A percentile compares a stretch with the other conserved stretches of the same genome.
These are phyloP conservation scores for Chromoteleia sp. DNA, from an alignment of 2,888 invertebrate genomes.

Conservation along the genomic window DNA sequence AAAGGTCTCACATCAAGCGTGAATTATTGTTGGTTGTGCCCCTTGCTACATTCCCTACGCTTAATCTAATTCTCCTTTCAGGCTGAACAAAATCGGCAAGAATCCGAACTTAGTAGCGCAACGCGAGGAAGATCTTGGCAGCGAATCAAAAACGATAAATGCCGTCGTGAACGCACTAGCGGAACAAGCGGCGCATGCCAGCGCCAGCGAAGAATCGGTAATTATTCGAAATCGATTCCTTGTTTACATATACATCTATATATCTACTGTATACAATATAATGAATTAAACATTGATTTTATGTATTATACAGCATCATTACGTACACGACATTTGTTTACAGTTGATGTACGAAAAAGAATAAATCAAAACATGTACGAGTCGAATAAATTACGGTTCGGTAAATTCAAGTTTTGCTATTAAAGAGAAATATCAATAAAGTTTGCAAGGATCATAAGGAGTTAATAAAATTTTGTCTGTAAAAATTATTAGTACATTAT, in stretches of 20 bases:
- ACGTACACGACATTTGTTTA: not conserved
- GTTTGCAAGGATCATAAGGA: no score
- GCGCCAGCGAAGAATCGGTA: slow-evolving; percentile 91
- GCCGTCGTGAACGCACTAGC: slow-evolving; percentile 97
- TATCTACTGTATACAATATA: not conserved
- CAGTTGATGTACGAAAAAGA: not conserved
- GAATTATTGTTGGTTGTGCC: slow-evolving; percentile 82
- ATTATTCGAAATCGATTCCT: slow-evolving; percentile 68
- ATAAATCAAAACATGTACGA: not conserved
- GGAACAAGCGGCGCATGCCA: slow-evolving; percentile 94
- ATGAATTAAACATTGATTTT: no score
- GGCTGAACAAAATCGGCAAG: slow-evolving; percentile 99
- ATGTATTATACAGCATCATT: not conserved
- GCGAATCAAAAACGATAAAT: slow-evolving; percentile 94
- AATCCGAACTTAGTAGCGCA: slow-evolving; percentile 96
- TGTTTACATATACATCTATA: not conserved
- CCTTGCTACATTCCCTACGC: slow-evolving; percentile 84
- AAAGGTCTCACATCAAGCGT: slow-evolving; percentile 76
- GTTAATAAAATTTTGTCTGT: no score
- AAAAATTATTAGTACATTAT: no score
- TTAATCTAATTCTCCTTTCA: slow-evolving; percentile 84
- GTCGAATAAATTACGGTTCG: not conserved
- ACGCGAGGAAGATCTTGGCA: slow-evolving; percentile 89
- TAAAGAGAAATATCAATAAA: no score
- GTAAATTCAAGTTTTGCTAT: not conserved